A percentile compares a stretch with the other conserved stretches of the same genome.
Evolutionary conservation across 2,113 vertebrate genomes (phyloP).

Genomic region (Empidonax traillii): DNA sequence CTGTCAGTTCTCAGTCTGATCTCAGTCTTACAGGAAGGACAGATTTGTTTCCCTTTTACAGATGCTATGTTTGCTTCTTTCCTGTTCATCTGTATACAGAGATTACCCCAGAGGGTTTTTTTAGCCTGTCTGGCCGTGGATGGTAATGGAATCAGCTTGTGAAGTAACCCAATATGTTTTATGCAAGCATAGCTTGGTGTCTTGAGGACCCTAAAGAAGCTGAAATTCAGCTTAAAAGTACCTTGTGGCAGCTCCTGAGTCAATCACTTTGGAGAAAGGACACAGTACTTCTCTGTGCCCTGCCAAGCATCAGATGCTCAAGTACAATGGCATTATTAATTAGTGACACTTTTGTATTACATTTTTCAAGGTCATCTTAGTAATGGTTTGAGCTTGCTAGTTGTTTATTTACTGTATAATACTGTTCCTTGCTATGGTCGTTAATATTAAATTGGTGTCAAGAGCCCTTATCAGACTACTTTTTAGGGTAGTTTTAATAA

Average conservation of each 20-base stretch:
- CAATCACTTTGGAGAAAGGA: not conserved
- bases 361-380: conserved; percentile 7
- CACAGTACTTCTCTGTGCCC: not conserved
- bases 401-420: conserved; percentile 7
- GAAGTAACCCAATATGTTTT: conserved; percentile 14
- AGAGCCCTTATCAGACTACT: conserved; percentile 9
- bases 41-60: conserved; percentile 42
- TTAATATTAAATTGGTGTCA: conserved; percentile 42
- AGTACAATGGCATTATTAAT: not conserved
- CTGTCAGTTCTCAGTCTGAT: not conserved
- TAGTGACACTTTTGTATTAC: conserved; percentile 27
- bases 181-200: not conserved
- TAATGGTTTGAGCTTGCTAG: conserved; percentile 46
- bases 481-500: conserved; percentile 47
- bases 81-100: conserved; percentile 7
- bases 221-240: not conserved
- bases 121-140: conserved; percentile 27
- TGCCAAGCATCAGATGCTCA: not conserved
- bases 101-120: conserved; percentile 9
- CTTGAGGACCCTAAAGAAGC: conserved; percentile 18
- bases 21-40: conserved; percentile 5
- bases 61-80: not conserved
- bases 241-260: not conserved
- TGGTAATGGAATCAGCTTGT: conserved; percentile 18
- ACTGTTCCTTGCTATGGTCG: conserved; percentile 43